Evolutionary conservation across 2,113 vertebrate genomes (phyloP).

Genomic region (Regulus satrapa): DNA sequence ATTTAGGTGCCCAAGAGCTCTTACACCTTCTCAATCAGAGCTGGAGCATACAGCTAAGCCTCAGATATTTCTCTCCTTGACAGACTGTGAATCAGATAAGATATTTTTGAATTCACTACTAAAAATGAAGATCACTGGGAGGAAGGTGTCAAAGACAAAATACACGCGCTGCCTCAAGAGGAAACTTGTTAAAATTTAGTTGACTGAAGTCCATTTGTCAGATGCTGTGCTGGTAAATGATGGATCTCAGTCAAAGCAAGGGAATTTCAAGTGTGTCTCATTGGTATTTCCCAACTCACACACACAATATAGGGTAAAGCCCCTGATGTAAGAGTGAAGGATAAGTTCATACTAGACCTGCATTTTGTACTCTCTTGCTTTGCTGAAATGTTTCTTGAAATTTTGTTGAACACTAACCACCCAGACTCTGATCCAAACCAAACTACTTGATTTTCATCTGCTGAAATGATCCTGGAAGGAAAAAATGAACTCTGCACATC

Average conservation of each 20-base stretch:
- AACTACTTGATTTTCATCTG: neutral
- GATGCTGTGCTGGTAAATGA: neutral
- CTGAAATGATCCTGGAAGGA: neutral
- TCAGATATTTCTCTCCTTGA: conserved; percentile 12
- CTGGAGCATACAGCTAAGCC: neutral
- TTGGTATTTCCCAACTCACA: neutral
- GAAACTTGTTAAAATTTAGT: neutral
- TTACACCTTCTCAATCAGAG: conserved; percentile 5
- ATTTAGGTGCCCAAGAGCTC: neutral
- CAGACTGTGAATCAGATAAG: conserved; percentile 11
- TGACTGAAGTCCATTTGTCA: neutral
- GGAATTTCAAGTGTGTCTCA: neutral
- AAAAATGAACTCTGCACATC: neutral
- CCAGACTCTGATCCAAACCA: neutral
- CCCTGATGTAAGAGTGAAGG: neutral
- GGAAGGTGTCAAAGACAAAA: neutral
- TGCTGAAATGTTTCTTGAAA: neutral
- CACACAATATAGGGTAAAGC: neutral
- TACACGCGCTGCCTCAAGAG: neutral
- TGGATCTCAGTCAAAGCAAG: neutral
- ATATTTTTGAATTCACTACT: conserved; percentile 24
- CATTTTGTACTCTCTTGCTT: neutral
- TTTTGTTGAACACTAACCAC: neutral
- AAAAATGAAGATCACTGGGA: neutral
- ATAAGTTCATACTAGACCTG: neutral